phyloP scores from a whole-genome alignment of 2,113 vertebrate genomes.

The Pedionomus torquatus region DNA sequence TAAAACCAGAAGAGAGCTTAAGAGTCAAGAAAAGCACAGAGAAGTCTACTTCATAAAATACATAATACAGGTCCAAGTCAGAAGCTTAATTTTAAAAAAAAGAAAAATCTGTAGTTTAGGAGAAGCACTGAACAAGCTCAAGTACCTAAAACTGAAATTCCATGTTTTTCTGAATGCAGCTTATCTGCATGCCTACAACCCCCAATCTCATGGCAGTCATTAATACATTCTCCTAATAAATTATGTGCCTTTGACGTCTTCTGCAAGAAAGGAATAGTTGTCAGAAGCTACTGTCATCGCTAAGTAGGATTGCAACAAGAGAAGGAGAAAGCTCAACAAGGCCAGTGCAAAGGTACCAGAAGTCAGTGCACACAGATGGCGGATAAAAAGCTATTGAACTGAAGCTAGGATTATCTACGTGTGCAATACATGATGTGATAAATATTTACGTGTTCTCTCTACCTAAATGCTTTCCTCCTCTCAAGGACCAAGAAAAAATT shows the following conservation, averaged over 20 bases:
- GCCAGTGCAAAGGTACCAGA: background rate
- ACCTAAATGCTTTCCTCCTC: background rate
- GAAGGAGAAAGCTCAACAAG: background rate
- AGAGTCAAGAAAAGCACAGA: background rate
- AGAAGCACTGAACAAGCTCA: background rate
- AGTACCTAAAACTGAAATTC: background rate
- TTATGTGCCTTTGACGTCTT: background rate
- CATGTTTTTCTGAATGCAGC: too few relatives aligned
- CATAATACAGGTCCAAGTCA: background rate
- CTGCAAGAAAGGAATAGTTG: background rate
- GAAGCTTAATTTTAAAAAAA: background rate
- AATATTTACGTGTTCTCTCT: background rate
- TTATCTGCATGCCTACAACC: background rate
- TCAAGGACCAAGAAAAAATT: background rate
- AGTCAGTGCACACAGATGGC: background rate
- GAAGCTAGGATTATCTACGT: background rate
- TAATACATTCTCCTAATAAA: background rate
- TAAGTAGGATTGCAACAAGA: background rate
- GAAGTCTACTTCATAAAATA: background rate
- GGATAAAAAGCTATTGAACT: background rate
- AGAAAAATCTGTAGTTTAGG: background rate
- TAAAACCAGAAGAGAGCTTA: background rate
- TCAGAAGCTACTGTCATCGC: background rate
- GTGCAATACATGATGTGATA: background rate
- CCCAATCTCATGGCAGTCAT: background rate